Evolutionary conservation across 2,888 invertebrate genomes (phyloP).

Genomic region (Xanthia icteritia): DNA sequence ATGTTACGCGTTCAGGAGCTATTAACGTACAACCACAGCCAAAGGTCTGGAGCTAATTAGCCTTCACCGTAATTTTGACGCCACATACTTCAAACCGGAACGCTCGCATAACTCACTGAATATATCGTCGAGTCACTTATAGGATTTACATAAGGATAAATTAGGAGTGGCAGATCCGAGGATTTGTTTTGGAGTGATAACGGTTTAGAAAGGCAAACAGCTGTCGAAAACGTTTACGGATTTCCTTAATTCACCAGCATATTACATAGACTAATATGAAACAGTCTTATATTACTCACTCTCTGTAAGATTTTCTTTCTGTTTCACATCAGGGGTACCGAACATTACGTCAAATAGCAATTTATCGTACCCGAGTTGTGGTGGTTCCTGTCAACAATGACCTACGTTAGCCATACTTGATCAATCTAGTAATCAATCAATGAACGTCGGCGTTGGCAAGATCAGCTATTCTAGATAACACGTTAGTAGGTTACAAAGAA

Average conservation of each 20-base stretch:
- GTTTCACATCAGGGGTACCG: not conserved
- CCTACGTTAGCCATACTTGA: conserved; percentile 28
- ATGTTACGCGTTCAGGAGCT: conserved; percentile 54
- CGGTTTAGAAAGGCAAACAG: conserved; percentile 4
- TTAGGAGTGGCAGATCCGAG: conserved; percentile 28
- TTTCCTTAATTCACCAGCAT: not conserved
- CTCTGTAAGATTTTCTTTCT: not conserved
- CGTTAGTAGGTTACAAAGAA: not conserved
- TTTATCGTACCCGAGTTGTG: conserved; percentile 8
- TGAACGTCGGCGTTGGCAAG: conserved; percentile 19
- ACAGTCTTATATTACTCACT: not conserved
- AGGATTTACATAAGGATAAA: conserved; percentile 48
- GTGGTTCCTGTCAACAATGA: conserved; percentile 19
- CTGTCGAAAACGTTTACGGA: not conserved
- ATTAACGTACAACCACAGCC: conserved; percentile 56
- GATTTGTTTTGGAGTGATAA: conserved; percentile 20
- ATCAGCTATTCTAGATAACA: conserved; percentile 26
- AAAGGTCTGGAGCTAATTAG: conserved; percentile 65
- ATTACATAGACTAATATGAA: not conserved
- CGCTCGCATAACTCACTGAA: conserved; percentile 41
- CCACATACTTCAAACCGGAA: conserved; percentile 49
- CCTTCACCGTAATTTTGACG: conserved; percentile 60
- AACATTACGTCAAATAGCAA: not conserved
- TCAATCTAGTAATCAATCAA: conserved; percentile 51
- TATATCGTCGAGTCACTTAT: conserved; percentile 40